phyloP scores from a whole-genome alignment of 2,888 invertebrate genomes.

The Lepidochitona cinerea region DNA sequence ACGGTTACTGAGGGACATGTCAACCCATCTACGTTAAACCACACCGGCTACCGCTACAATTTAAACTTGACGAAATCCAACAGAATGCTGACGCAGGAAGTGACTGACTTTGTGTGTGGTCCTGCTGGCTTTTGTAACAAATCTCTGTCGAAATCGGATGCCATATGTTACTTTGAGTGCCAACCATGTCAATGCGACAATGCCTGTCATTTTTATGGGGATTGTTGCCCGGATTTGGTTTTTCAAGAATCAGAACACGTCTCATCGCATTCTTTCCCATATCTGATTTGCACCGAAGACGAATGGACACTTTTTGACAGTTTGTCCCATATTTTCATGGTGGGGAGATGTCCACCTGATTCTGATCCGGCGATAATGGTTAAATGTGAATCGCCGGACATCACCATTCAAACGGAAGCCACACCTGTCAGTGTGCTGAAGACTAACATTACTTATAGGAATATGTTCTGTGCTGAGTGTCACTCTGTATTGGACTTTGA shows the following conservation, averaged over 20 bases:
- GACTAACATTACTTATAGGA: conserved; percentile 6
- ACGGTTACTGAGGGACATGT: too few relatives aligned
- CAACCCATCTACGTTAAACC: too few relatives aligned
- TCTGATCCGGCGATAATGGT: background rate
- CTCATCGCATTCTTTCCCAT: background rate
- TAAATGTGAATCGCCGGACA: background rate
- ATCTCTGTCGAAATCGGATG: too few relatives aligned
- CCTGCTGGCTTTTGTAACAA: background rate
- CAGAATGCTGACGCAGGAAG: background rate
- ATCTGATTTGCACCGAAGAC: background rate
- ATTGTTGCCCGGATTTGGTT: conserved; percentile 35
- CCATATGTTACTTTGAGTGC: conserved; percentile 7
- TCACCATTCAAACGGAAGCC: background rate
- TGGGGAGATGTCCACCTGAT: background rate
- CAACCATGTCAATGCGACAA: conserved; percentile 33
- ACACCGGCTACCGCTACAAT: too few relatives aligned
- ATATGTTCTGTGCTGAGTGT: conserved; percentile 10
- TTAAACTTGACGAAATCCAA: too few relatives aligned
- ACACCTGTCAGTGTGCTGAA: background rate
- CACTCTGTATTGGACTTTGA: background rate
- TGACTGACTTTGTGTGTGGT: background rate
- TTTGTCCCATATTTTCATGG: background rate
- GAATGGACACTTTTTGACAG: background rate
- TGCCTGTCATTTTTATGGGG: conserved; percentile 24
- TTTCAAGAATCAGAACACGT: background rate